These are phyloP conservation scores for Mastacembelus armatus DNA, from an alignment of 2,797 vertebrate genomes.

Conservation along the genomic window DNA sequence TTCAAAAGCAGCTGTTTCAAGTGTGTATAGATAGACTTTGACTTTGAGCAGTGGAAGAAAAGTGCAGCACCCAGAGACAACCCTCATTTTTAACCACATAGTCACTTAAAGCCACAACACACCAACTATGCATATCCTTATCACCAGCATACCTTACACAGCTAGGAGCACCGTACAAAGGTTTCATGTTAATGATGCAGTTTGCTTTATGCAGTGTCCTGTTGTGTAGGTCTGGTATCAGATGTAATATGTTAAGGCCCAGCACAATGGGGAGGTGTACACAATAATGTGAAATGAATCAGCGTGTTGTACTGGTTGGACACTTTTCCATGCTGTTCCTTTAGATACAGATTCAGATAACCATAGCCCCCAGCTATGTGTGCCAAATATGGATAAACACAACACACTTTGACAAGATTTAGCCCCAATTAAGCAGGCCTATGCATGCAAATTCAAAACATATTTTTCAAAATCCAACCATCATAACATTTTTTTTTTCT, in stretches of 20 bases:
- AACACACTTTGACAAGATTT: slow-evolving; percentile 59
- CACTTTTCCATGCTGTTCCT: slow-evolving; percentile 42
- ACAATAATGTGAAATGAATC: slow-evolving; percentile 36
- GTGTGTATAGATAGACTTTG: too few relatives aligned
- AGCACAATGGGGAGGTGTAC: slow-evolving; percentile 9
- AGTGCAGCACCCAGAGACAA: neutral
- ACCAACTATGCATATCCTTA: slow-evolving; percentile 6
- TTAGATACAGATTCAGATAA: slow-evolving; percentile 33
- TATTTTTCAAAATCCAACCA: slow-evolving; percentile 26
- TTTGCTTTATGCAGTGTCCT: slow-evolving; percentile 10
- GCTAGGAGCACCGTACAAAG: neutral
- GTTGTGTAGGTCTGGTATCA: slow-evolving; percentile 25
- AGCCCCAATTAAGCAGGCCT: slow-evolving; percentile 58
- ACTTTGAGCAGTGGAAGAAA: neutral
- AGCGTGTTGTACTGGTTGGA: slow-evolving; percentile 33
- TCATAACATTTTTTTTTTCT: slow-evolving; percentile 45
- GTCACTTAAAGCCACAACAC: neutral
- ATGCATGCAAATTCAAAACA: slow-evolving; percentile 26
- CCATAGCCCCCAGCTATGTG: slow-evolving; percentile 39
- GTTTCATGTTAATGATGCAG: neutral
- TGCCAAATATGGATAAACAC: slow-evolving; percentile 57
- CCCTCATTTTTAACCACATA: neutral
- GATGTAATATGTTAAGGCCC: slow-evolving; percentile 7
- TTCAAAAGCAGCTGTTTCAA: too few relatives aligned
- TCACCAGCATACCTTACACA: neutral